phyloP scores from a whole-genome alignment of 2,797 vertebrate genomes.

The Halcyon leucocephala region DNA sequence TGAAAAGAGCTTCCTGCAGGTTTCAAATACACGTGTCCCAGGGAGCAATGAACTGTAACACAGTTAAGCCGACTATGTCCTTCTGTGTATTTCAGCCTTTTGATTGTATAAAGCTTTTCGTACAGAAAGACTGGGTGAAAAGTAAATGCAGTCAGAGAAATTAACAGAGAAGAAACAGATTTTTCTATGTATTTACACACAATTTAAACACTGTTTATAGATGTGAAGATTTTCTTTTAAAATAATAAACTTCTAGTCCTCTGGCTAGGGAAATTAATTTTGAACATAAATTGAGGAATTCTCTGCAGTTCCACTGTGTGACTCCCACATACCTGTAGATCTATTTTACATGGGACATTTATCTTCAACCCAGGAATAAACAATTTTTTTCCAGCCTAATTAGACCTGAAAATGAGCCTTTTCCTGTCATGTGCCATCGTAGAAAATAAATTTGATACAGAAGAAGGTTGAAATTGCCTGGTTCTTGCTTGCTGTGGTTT shows the following conservation, averaged over 20 bases:
- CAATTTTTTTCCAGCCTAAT: background rate
- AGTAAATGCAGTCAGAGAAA: background rate
- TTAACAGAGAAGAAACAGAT: background rate
- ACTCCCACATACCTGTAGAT: background rate
- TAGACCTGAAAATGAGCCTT: background rate
- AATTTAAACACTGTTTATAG: background rate
- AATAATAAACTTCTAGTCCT: background rate
- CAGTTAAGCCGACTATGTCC: accelerated
- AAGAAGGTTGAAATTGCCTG: too few relatives aligned
- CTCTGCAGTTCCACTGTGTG: background rate
- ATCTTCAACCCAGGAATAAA: background rate
- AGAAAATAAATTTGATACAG: background rate
- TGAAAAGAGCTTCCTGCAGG: background rate
- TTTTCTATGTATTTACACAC: background rate
- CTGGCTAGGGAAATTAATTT: background rate
- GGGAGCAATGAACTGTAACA: background rate
- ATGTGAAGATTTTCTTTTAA: background rate
- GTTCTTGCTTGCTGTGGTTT: too few relatives aligned
- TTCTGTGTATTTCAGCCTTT: background rate
- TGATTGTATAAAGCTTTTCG: background rate
- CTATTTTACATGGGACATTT: background rate
- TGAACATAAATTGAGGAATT: background rate
- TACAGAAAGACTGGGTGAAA: background rate
- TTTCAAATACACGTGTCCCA: background rate
- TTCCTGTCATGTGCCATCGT: background rate